Evolutionary conservation across 2,888 invertebrate species (phyloP), one percentile per base, ranked within the genome.

Genomic region (Volucella bombylans): DNA sequence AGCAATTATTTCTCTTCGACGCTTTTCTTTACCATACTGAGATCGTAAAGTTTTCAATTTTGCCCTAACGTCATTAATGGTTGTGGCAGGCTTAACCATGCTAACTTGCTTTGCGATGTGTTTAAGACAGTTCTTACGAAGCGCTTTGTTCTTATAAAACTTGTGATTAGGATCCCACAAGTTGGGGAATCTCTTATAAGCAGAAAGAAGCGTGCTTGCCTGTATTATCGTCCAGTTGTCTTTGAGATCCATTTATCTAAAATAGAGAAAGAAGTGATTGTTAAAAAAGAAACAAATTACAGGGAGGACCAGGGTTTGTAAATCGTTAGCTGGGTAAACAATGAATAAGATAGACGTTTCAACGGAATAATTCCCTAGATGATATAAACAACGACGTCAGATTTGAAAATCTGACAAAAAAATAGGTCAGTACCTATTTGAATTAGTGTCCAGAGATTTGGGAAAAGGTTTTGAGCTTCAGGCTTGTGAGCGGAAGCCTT

Each of bases 21-120:
- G 49, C 10, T 74, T 74, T 14, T 74, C 74, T 12, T 74, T 74
- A 2, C 57, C 57, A 12, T 57, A 74, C 12, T 74, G 74, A 8
- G 65, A 47, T 10, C 74, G 39, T 14, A 74, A 23, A 8, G 74
- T 74, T 8, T 74, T 74, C 2, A 74, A 6, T 41, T 74, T 74
- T 1, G 55, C 65, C 39, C 65, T 43, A 1, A 74, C 45, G 9
- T 65, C 57, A 23, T 50, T 8, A 4, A 65, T 49, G 8, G 47
- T 65, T 6, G 49, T 57, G 1, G 47, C 49, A 15, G 57, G 31
- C 31, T 49, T 64, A 4, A 55, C 15, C 2, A 39, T 4, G 2
- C 14, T 12, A 14, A 74, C n/a, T 65, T 50, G 2, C 15, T 23
- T 49, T 12, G 74, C 65, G 2, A 74, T 47, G 2, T 11, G 18